Evolutionary conservation across 2,113 vertebrate genomes (phyloP), one percentile per base, ranked within the genome.

Genomic region (Protobothrops flavoviridis): DNA sequence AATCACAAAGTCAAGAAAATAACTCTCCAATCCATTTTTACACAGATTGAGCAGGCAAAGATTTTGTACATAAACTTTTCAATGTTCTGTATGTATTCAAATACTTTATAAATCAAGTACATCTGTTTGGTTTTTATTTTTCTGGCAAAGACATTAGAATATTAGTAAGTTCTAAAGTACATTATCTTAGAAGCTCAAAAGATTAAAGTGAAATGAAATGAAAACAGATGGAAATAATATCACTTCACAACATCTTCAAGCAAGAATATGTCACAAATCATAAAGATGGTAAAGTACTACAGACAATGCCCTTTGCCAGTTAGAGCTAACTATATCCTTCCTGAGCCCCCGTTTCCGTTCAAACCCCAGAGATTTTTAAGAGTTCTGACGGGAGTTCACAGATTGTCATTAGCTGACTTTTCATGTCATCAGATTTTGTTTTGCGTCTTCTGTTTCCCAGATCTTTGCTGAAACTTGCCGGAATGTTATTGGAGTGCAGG

Each of bases 331-430:
- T 5, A 0, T 95, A 94, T 95, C 96, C 95, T 95, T 94, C 92
- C 97, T 94, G 96, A 95, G 94, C 94, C 94, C 96, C 94, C 94
- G 64, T 45, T 95, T 96, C 96, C 96, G 95, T 94, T 87, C 93
- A 93, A 93, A 91, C 91, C 91, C 59, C 2, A 20, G 56, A 53
- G 89, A 87, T 94, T 61, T 87, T 94, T 0, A 91, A 91, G 92
- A 91, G 87, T 23, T 57, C 86, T 10, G 0, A n/a, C 57, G 45
- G 53, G 94, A 90, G 48, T 81, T 93, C 93, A 94, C 95, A 95
- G 89, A 74, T 90, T 57, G 48, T 0, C 7, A 89, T 61, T 87
- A 90, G 90, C 89, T 93, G 88, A 93, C 81, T 91, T 95, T 92
- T 91, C 20, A 0, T 93, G 94, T 95, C 95, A 93, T 85, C 89